Evolutionary conservation across 2,113 vertebrate species (phyloP).

Genomic region (Nycticebus coucang): DNA sequence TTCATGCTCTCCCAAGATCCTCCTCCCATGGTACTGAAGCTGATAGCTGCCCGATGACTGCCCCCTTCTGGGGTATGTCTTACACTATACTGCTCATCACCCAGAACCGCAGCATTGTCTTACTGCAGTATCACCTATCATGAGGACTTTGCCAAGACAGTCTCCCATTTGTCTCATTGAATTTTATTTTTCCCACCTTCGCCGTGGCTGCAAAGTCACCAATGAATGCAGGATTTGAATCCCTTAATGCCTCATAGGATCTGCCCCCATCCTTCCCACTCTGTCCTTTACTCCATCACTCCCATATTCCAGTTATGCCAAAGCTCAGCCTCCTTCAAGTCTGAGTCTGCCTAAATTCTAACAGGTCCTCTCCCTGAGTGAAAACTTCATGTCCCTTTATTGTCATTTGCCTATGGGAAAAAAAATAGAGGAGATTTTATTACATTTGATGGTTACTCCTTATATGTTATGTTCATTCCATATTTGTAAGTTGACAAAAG

Average conservation of each 20-base stretch:
- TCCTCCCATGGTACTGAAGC: background rate
- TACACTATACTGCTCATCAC: background rate
- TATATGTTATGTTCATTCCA: background rate
- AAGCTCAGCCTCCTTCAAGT: background rate
- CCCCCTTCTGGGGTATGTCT: background rate
- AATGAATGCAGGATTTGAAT: background rate
- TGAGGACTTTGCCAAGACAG: background rate
- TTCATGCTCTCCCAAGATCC: background rate
- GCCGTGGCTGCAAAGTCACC: background rate
- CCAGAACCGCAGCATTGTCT: background rate
- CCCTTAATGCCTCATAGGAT: background rate
- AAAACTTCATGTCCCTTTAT: background rate
- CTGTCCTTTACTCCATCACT: accelerated
- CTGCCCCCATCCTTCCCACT: accelerated
- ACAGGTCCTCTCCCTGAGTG: background rate
- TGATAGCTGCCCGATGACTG: background rate
- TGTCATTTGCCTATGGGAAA: background rate
- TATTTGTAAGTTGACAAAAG: background rate
- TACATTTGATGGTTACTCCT: background rate
- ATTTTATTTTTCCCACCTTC: background rate
- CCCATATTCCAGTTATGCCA: accelerated
- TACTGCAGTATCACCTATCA: background rate
- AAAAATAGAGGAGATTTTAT: background rate
- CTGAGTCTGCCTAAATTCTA: background rate
- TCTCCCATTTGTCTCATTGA: background rate